Conservation (phyloP, 2,797 vertebrate genomes). For the Channa striata region DNA sequence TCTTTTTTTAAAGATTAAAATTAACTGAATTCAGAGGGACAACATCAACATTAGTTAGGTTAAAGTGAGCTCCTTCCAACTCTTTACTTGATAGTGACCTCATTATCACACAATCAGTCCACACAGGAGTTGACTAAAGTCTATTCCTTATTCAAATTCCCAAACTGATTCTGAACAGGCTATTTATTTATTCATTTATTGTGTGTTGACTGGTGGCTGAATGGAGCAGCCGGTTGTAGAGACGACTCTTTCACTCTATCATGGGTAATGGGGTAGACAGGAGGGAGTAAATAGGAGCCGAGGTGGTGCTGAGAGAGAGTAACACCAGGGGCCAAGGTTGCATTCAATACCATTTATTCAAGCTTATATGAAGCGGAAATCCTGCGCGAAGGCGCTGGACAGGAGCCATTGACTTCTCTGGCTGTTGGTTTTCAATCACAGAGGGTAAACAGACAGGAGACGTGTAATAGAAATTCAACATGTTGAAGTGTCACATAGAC, state of each 20-base stretch:
- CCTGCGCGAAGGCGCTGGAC: slow-evolving; percentile 51
- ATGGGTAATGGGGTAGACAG: slow-evolving; percentile 74
- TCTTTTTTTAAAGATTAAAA: not conserved
- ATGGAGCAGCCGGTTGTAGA: slow-evolving; percentile 33
- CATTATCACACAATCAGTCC: slow-evolving; percentile 71
- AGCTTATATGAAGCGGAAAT: slow-evolving; percentile 68
- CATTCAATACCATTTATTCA: slow-evolving; percentile 67
- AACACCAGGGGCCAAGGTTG: slow-evolving; percentile 61
- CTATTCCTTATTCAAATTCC: too few species aligned
- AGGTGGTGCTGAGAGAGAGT: slow-evolving; percentile 48
- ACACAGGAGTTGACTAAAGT: slow-evolving; percentile 1
- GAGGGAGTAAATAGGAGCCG: slow-evolving; percentile 54
- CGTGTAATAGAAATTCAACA: slow-evolving; percentile 21
- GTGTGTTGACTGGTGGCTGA: slow-evolving; percentile 35
- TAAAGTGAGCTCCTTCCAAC: slow-evolving; percentile 62
- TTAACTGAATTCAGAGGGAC: too few species aligned
- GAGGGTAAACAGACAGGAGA: slow-evolving; percentile 19
- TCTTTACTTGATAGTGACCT: slow-evolving; percentile 71
- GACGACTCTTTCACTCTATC: slow-evolving; percentile 70
- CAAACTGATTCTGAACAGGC: slow-evolving; percentile 7
- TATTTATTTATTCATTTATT: slow-evolving; percentile 32
- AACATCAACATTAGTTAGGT: slow-evolving; percentile 69
- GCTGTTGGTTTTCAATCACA: slow-evolving; percentile 59
- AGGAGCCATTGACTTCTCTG: slow-evolving; percentile 59
- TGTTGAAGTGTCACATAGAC: slow-evolving; percentile 26